A percentile compares a stretch with the other conserved stretches of the same genome.
Evolutionary conservation across 2,113 vertebrate species (phyloP).

Genomic region (Gymnocephalus cernua): DNA sequence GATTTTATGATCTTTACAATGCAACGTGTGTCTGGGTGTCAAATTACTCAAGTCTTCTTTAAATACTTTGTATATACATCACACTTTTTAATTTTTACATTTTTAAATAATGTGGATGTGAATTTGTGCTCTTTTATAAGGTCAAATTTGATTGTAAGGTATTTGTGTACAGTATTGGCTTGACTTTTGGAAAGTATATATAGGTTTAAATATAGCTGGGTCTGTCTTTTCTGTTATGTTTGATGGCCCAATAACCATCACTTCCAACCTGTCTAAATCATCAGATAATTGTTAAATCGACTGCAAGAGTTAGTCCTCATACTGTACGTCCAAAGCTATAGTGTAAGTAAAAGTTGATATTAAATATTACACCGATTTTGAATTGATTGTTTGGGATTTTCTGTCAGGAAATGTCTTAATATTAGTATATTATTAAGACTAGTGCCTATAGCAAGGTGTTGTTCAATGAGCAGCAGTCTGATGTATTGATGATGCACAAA

Average conservation of each 20-base stretch:
- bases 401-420: background rate
- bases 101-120: slow-evolving; percentile 41
- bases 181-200: slow-evolving; percentile 37
- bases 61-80: slow-evolving; percentile 50
- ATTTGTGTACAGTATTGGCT: slow-evolving; percentile 39
- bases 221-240: slow-evolving; percentile 16
- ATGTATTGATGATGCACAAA: background rate
- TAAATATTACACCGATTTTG: background rate
- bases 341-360: background rate
- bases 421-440: background rate
- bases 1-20: slow-evolving; percentile 53
- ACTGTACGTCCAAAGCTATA: background rate
- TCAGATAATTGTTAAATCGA: background rate
- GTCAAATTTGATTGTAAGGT: slow-evolving; percentile 50
- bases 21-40: slow-evolving; percentile 28
- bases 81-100: slow-evolving; percentile 18
- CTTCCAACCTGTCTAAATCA: background rate
- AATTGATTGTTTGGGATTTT: background rate
- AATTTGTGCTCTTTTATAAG: slow-evolving; percentile 63
- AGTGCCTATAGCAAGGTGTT: background rate
- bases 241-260: slow-evolving; percentile 19
- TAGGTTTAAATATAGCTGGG: slow-evolving; percentile 30
- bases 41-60: slow-evolving; percentile 23
- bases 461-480: background rate
- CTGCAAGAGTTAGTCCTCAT: too few relatives aligned